Base-by-base conservation (phyloP, 2,113 vertebrate species). In the Holacanthus passer region DNA sequence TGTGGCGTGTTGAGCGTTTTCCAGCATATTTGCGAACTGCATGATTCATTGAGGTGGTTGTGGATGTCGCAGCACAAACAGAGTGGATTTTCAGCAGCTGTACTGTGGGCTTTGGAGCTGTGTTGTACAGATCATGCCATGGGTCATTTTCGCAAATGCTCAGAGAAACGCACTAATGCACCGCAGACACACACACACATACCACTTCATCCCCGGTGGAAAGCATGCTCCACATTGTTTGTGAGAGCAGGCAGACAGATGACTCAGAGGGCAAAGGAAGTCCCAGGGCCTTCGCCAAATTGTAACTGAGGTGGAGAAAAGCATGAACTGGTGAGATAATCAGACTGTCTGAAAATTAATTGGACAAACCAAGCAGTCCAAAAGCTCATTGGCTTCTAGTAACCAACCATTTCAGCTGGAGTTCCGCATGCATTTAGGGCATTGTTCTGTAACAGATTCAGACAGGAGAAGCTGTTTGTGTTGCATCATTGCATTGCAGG, bases 41-140 rank as follows among this genome's bases (percentile, higher is more conserved):
- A 84, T 89, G 82, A 89, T 84, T 91, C 77, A 89, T 79, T 5
- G 41, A 84, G 62, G 66, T 68, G 59, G 58, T 73, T 79, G 65
- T 29, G 41, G 60, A 70, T 55, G 72, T 85, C 76, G 31, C 70
- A 52, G 37, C n/a, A 20, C 45, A 60, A 43, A 66, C 43, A 35
- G 12, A 22, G 47, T 41, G 68, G 32, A 29, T 79, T 83, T 75
- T 56, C 37, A 47, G 52, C 31, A 62, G 59, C 27, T 19, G 73
- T 14, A n/a, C 78, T 56, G 50, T 62, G 71, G 24, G 68, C 32
- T 83, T 78, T 53, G 22, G 47, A 68, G 63, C 58, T 11, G 48
- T 4, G 22, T 50, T 69, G 59, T 13, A 35, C 55, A 67, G 73
- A 79, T 76, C 47, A 77, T 37, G 59, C 4, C 67, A 87, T 35